Evolutionary conservation across 2,797 vertebrate species (phyloP).

Genomic region (Pygocentrus nattereri): DNA sequence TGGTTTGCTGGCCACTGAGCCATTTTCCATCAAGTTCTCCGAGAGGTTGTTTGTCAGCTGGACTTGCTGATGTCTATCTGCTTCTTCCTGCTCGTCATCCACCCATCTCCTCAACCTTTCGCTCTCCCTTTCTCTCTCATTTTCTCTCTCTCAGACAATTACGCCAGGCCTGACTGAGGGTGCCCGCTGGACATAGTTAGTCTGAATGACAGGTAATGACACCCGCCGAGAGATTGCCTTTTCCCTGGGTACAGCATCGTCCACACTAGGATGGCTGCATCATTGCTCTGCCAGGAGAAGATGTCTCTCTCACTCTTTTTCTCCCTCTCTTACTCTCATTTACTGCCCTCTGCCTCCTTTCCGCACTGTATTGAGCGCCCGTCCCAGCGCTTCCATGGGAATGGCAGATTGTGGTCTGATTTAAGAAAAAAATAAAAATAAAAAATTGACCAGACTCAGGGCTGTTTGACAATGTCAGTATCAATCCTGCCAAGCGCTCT

Average conservation of each 20-base stretch:
- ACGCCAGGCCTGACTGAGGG: conserved; percentile 57
- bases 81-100: conserved; percentile 47
- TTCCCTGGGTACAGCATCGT: conserved; percentile 44
- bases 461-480: conserved; percentile 42
- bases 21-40: conserved; percentile 39
- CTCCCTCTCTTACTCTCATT: not conserved
- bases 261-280: conserved; percentile 52
- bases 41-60: conserved; percentile 51
- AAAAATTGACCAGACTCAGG: conserved; percentile 25
- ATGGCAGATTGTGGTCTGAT: conserved; percentile 33
- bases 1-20: conserved; percentile 17
- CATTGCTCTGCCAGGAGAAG: conserved; percentile 45
- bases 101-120: conserved; percentile 39
- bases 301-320: conserved; percentile 28
- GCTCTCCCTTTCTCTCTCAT: conserved; percentile 9
- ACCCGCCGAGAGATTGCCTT: conserved; percentile 60
- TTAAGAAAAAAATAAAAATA: conserved; percentile 18
- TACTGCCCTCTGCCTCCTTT: conserved; percentile 23
- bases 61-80: conserved; percentile 35
- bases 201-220: conserved; percentile 66
- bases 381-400: conserved; percentile 2
- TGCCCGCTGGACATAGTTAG: conserved; percentile 63
- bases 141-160: conserved; percentile 54
- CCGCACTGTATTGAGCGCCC: conserved; percentile 14
- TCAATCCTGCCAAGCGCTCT: conserved; percentile 34